Percentiles rank a stretch among this genome's conserved stretches.
Conservation (phyloP, 2,113 vertebrate species). For the Stegastes partitus region DNA sequence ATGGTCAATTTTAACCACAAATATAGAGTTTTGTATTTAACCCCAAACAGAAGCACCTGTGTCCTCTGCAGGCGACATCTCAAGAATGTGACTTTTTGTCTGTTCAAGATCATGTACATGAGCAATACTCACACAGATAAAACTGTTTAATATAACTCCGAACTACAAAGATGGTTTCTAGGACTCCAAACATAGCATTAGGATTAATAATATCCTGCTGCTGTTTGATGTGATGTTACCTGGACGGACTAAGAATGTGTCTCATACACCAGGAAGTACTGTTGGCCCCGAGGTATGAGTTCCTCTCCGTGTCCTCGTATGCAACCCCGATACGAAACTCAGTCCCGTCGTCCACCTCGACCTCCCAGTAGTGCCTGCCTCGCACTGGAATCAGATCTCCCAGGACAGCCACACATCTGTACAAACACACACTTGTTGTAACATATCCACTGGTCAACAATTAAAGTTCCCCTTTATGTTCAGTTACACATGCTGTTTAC, state of each 20-base stretch:
- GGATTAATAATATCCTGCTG: too few relatives aligned
- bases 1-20: too few relatives aligned
- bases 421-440: constrained; percentile 5
- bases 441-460: not conserved
- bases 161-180: too few relatives aligned
- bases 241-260: constrained; percentile 88
- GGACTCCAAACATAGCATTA: not conserved
- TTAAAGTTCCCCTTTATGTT: fast-evolving
- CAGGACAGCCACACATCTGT: constrained; percentile 92
- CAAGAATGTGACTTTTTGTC: too few relatives aligned
- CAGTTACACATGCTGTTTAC: not conserved
- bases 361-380: constrained; percentile 94
- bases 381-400: constrained; percentile 91
- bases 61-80: too few relatives aligned
- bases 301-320: constrained; percentile 88
- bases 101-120: too few relatives aligned
- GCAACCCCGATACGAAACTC: constrained; percentile 92
- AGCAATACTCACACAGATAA: too few relatives aligned
- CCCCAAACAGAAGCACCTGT: too few relatives aligned
- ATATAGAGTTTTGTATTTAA: too few relatives aligned
- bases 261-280: constrained; percentile 93
- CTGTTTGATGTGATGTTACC: constrained; percentile 76
- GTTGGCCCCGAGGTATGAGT: constrained; percentile 89
- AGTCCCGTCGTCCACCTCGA: constrained; percentile 87
- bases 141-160: too few relatives aligned